A percentile compares a stretch with the other conserved stretches of the same genome.
Evolutionary conservation across 2,888 invertebrate species (phyloP).

Genomic region (Chelonus formosanus): DNA sequence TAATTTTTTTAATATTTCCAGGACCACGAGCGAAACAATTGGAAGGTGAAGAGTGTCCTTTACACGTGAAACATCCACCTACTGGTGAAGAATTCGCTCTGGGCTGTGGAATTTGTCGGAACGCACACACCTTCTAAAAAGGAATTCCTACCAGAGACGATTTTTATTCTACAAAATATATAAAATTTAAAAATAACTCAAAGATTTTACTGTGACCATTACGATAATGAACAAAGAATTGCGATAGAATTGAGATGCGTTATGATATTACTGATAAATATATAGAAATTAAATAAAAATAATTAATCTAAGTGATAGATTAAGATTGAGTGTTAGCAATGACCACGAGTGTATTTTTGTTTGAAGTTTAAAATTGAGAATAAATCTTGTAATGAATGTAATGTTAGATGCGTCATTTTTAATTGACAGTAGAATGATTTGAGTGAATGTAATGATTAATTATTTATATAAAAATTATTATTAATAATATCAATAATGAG

Average conservation of each 20-base stretch:
- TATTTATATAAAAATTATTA: too few relatives aligned
- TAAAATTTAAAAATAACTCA: not conserved
- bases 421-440: too few relatives aligned
- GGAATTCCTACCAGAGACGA: not conserved
- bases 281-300: not conserved
- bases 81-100: constrained; percentile 99
- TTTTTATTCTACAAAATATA: too few relatives aligned
- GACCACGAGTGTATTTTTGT: too few relatives aligned
- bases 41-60: constrained; percentile 94
- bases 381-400: too few relatives aligned
- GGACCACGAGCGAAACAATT: constrained; percentile 92
- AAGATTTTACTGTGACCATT: not conserved
- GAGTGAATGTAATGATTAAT: too few relatives aligned
- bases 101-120: constrained; percentile 97
- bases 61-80: constrained; percentile 94
- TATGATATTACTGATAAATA: not conserved
- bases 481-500: too few relatives aligned
- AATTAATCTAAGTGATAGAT: not conserved
- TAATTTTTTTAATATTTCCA: constrained; percentile 55
- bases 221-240: not conserved
- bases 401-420: too few relatives aligned
- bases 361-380: too few relatives aligned
- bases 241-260: not conserved
- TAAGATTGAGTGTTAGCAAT: constrained; percentile 4
- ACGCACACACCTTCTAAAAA: constrained; percentile 86